Base-by-base conservation (phyloP, 2,797 vertebrate species). In the Salmo trutta region DNA sequence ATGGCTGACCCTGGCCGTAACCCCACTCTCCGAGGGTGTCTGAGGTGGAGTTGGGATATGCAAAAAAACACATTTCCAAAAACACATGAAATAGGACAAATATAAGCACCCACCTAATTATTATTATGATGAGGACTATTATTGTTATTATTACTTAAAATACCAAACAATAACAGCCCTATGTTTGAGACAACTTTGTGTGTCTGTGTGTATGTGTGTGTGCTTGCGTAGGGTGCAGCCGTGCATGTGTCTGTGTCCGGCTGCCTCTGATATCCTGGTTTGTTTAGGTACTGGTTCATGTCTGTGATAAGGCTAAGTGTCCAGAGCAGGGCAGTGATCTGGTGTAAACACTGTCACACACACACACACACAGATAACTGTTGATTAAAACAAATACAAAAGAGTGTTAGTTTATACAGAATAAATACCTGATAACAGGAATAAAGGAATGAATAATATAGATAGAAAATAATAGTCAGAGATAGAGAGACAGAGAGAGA, bases 231-330 rank as follows among this genome's bases (percentile, higher is more conserved):
- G 41, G 41, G 8, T 41, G 8, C 41, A 41, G 41, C 41, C 8
- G 56, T 56, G 41, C 7, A 24, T 8, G 16, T 71, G 1, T 72
- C 24, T 72, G 21, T 65, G 10, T 54, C 47, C 12, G 10, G 47
- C 21, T 8, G 64, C 17, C 5, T 56, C 16, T 54, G 27, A 52
- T 33, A 12, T 53, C 10, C 66, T 67, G 71, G 71, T 78, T 78
- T 78, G 71, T 65, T 73, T 68, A 51, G 62, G 51, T 47, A 56
- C 29, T 16, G 52, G 33, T 56, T 53, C 4, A 6, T 65, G 33
- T 56, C 72, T 68, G 51, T 74, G 77, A 68, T 67, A 73, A 52
- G 21, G 33, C 52, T 73, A 53, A 56, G 53, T 29, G 33, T 73
- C 72, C 53, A 33, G 51, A 53, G 56, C 33, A 73, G 53, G 71